Conservation (phyloP, 2,113 vertebrate genomes). For the Motacilla alba region DNA sequence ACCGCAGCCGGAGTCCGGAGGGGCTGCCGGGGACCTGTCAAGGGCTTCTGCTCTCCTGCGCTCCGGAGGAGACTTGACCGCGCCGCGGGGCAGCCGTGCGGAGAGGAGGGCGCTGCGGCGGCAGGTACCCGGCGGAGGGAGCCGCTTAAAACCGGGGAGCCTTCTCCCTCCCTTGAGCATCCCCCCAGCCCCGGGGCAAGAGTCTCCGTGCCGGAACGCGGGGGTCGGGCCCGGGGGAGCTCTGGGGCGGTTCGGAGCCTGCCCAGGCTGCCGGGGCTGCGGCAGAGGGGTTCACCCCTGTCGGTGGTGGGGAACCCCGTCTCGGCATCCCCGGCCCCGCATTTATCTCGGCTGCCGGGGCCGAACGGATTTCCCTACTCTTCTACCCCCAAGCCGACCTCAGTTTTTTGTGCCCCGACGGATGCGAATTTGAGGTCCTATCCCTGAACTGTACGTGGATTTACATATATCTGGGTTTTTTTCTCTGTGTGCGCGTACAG, state of each 20-base stretch:
- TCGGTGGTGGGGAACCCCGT: neutral
- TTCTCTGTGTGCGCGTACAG: accelerated
- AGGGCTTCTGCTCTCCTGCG: neutral
- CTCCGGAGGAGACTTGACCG: neutral
- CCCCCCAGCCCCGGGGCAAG: neutral
- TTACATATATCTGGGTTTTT: accelerated
- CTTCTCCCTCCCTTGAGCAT: neutral
- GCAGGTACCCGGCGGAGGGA: neutral
- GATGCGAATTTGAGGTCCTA: neutral
- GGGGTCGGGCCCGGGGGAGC: neutral
- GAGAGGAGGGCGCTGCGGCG: neutral
- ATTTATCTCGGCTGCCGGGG: neutral
- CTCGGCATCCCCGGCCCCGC: neutral
- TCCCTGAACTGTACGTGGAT: neutral
- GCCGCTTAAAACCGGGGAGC: neutral
- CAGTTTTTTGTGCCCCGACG: neutral
- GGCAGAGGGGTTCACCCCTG: neutral
- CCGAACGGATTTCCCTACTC: neutral
- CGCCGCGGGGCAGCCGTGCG: neutral
- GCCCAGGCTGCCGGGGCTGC: neutral
- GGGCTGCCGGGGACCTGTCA: neutral
- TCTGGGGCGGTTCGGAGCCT: neutral
- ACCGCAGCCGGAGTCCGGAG: neutral
- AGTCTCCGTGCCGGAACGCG: neutral
- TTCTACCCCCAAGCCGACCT: neutral